Base-by-base conservation (phyloP, 2,888 invertebrate species). In the Hirtodrosophila duncani region DNA sequence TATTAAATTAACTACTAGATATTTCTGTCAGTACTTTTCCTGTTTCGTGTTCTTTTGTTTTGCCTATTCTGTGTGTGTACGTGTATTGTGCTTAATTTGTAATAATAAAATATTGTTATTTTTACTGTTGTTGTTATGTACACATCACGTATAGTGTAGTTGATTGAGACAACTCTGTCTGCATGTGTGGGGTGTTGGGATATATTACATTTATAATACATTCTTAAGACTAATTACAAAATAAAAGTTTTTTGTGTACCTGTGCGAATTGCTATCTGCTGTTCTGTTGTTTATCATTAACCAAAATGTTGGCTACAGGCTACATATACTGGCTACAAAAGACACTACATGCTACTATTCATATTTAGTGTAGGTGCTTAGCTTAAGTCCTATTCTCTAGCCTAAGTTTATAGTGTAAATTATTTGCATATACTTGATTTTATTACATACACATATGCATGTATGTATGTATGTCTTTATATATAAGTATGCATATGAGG, bases 121-220 rank as follows among this genome's bases (percentile, higher is more conserved):
- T 16, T 34, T 34, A 18, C 17, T 34, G 3, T 14, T 18, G 9
- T 14, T 20, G 20, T 30, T 29, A 5, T 17, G 13, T 38, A 10
- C 20, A 24, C 34, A 13, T 51, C 16, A 6, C 7, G 16, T 13
- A n/a, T 29, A n/a, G 33, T 43, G 16, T 34, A 17, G 37, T 23
- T 45, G 13, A 36, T 14, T 37, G 24, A 46, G 17, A 6, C 44
- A 24, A 42, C 21, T 55, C 10, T 64, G 27, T 45, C 38, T 50
- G 26, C 49, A 26, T 37, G 10, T 44, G 24, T 46, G 38, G 45
- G 36, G 45, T 42, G 11, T 59, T 67, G 70, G 59, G 50, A 67
- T 72, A 60, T 65, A 75, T 75, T 72, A 72, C 79, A 72, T 67
- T 37, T 79, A 72, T 72, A 72, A 71, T 71, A 77, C 71, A 71